A percentile compares a stretch with the other conserved stretches of the same genome.
phyloP scores from a whole-genome alignment of 2,888 invertebrate genomes.

The Iselma pallidipennis region DNA sequence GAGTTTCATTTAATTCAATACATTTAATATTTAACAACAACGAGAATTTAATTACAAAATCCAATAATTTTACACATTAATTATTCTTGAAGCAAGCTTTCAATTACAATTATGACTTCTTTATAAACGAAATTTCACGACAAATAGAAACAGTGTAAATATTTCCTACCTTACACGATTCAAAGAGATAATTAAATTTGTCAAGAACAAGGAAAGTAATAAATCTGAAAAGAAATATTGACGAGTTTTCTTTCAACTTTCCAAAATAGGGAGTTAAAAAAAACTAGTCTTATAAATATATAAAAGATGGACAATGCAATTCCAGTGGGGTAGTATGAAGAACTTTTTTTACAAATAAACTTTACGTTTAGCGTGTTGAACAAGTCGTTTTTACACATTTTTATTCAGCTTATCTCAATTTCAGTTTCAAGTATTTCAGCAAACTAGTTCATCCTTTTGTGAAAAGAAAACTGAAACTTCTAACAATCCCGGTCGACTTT shows the following conservation, averaged over 20 bases:
- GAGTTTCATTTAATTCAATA: background rate
- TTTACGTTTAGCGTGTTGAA: background rate
- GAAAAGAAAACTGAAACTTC: background rate
- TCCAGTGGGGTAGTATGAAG: background rate
- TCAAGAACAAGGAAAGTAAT: background rate
- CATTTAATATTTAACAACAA: background rate
- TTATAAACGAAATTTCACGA: too few relatives aligned
- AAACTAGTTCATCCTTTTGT: background rate
- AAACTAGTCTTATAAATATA: background rate
- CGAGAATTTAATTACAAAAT: background rate
- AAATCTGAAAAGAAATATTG: background rate
- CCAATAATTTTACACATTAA: background rate
- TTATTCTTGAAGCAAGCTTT: too few relatives aligned
- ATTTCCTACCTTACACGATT: too few relatives aligned
- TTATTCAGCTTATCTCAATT: slow-evolving; percentile 2
- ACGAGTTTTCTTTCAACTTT: background rate
- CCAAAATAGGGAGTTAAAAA: background rate
- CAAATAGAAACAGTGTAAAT: too few relatives aligned
- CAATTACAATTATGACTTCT: too few relatives aligned
- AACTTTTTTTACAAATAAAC: background rate
- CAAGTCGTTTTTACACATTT: background rate
- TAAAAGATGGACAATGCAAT: background rate
- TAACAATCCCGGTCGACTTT: too few relatives aligned
- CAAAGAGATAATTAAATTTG: background rate
- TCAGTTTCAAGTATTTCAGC: background rate